These are phyloP conservation scores for Pipistrellus pygmaeus DNA, from an alignment of 2,797 vertebrate species.

Conservation along the genomic window DNA sequence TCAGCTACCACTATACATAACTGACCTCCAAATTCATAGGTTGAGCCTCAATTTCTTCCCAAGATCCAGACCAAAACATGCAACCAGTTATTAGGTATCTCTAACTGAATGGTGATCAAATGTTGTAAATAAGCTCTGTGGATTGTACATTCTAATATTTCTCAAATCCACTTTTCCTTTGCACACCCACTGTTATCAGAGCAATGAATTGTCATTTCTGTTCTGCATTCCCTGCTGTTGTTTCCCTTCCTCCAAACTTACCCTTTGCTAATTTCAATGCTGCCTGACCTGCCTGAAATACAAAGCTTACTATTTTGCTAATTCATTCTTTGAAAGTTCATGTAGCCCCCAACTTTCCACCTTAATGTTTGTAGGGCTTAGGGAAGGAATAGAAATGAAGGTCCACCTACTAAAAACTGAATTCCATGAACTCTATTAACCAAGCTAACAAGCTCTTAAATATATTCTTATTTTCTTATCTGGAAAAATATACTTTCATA, in stretches of 20 bases:
- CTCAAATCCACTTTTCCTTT: background rate
- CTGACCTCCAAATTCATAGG: background rate
- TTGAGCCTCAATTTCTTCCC: background rate
- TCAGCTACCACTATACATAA: background rate
- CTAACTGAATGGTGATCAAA: background rate
- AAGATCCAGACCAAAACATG: background rate
- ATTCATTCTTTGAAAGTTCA: background rate
- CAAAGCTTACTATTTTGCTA: background rate
- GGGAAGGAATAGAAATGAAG: background rate
- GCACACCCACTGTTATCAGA: background rate
- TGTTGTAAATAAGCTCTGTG: background rate
- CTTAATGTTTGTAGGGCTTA: background rate
- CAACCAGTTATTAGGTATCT: background rate
- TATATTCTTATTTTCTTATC: background rate
- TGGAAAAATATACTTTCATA: background rate
- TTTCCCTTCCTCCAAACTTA: background rate
- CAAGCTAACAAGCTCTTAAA: background rate
- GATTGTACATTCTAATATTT: background rate
- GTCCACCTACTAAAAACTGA: background rate
- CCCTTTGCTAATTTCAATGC: background rate
- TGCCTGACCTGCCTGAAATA: background rate
- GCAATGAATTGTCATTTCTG: conserved; percentile 10
- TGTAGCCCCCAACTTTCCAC: background rate
- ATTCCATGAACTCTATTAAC: background rate
- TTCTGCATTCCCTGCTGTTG: background rate